A percentile compares a stretch with the other conserved stretches of the same genome.
Evolutionary conservation across 1,140 invertebrate species (phyloP).

Genomic region (Dufourea novaeangliae): DNA sequence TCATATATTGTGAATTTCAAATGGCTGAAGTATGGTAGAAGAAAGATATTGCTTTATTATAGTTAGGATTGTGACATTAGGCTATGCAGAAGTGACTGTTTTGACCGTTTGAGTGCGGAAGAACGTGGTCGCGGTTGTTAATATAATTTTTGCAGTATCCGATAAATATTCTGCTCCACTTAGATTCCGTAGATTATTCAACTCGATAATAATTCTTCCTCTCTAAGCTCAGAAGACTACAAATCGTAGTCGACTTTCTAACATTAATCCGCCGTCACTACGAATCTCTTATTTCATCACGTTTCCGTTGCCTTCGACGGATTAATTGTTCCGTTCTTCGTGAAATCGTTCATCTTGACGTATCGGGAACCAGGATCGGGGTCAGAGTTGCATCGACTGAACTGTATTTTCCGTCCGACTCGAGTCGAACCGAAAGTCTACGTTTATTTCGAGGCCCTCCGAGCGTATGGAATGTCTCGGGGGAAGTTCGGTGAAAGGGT

Average conservation of each 20-base stretch:
- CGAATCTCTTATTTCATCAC: slow-evolving; percentile 8
- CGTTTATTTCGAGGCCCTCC: slow-evolving; percentile 33
- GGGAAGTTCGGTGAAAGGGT: background rate
- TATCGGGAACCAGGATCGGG: slow-evolving; percentile 6
- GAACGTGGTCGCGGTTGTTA: too few species aligned
- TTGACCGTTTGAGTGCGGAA: too few species aligned
- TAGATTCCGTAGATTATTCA: too few species aligned
- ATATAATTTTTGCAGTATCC: too few species aligned
- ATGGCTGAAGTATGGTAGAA: too few species aligned
- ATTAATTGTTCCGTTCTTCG: background rate
- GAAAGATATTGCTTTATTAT: too few species aligned
- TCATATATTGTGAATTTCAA: too few species aligned
- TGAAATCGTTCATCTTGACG: background rate
- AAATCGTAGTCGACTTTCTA: background rate
- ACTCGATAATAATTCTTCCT: too few species aligned
- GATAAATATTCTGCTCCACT: too few species aligned
- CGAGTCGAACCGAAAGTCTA: slow-evolving; percentile 9
- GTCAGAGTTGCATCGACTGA: background rate
- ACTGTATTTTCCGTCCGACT: background rate
- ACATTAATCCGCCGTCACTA: background rate
- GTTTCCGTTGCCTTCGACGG: background rate
- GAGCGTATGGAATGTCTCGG: slow-evolving; percentile 1
- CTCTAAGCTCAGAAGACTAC: background rate
- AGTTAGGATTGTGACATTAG: too few species aligned
- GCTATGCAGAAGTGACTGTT: too few species aligned